Base-by-base conservation (phyloP, 92 coral and sea anemone genomes). In the Palythoa grandis region DNA sequence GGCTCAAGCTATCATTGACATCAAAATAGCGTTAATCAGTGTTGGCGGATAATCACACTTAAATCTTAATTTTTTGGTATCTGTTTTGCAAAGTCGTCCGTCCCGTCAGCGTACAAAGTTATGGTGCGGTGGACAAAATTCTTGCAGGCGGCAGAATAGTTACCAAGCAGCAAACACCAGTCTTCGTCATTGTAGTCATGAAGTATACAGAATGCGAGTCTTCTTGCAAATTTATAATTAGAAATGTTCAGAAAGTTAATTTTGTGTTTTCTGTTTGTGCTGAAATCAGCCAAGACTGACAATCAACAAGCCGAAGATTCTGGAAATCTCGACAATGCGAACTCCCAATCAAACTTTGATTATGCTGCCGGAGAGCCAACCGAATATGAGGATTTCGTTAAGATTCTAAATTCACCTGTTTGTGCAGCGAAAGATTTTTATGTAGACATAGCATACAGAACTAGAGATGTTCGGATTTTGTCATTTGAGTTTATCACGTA, bases 401-500 rank as follows among this genome's bases (percentile, higher is more conserved):
- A 87, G 85, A 87, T 92, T 72, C 53, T 84, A 10, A 86, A 76
- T 57, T 20, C 83, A 38, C 95, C 98, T 11, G 52, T 39, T 35
- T 72, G 74, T 48, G 95, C 94, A 3, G 82, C 47, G 38, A 78
- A 85, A 38, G 84, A 86, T 19, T 94, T 94, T 73, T 74, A 84
- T 69, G 72, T 92, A 17, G 85, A 66, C 50, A 78, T 94, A 10
- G 86, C 88, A 9, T 94, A 88, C 90, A 78, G 91, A 69, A 86
- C 92, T 17, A 92, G 83, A 74, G 88, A 88, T 43, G 79, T 89
- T 69, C 86, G 99, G 74, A 76, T 90, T 61, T 72, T 96, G 15
- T 72, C 92, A 29, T 70, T 93, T 61, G 96, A 94, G 35, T 73
- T 95, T 29, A 70, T 86, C 61, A 90, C 99, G 19, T 71, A 84